Percentiles rank a stretch among this genome's conserved stretches.
phyloP scores from a whole-genome alignment of 2,797 vertebrate species.

The Helicolenus hilgendorfi region DNA sequence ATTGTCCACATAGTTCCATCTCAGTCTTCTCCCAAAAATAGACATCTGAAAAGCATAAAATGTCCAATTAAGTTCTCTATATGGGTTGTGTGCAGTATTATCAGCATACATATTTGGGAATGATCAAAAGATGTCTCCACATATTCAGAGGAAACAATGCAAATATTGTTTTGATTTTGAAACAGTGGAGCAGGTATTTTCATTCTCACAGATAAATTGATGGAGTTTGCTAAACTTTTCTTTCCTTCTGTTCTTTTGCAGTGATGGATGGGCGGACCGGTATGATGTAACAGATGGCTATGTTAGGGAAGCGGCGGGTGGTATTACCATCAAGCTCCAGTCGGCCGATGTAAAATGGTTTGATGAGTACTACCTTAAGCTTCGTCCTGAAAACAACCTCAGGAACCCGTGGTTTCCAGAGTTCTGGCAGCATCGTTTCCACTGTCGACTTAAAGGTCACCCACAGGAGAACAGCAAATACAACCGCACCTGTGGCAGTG shows the following conservation, averaged over 20 bases:
- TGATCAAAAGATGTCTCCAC: background rate
- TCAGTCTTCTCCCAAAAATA: background rate
- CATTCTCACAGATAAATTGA: background rate
- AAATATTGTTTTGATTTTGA: background rate
- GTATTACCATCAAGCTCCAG: slow-evolving; percentile 98
- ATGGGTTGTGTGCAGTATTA: background rate
- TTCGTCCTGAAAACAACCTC: slow-evolving; percentile 95
- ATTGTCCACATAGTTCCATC: background rate
- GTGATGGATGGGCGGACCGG: slow-evolving; percentile 98
- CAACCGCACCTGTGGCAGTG: slow-evolving; percentile 97
- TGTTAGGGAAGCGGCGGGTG: slow-evolving; percentile 95
- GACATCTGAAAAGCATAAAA: background rate
- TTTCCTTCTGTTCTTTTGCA: slow-evolving; percentile 66
- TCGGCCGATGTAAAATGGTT: slow-evolving; percentile 99
- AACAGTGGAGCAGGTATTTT: background rate
- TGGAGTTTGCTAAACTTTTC: background rate
- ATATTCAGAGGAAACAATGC: background rate
- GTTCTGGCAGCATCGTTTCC: slow-evolving; percentile 99
- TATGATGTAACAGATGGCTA: slow-evolving; percentile 98
- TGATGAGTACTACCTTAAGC: slow-evolving; percentile 98
- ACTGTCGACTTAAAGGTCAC: slow-evolving; percentile 96
- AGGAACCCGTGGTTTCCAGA: slow-evolving; percentile 99
- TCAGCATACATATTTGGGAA: background rate
- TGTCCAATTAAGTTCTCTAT: background rate
- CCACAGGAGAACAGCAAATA: slow-evolving; percentile 95